Evolutionary conservation across 1,140 invertebrate species (phyloP), one percentile per base, ranked within the genome.

Genomic region (Ostrea denselamellosa): DNA sequence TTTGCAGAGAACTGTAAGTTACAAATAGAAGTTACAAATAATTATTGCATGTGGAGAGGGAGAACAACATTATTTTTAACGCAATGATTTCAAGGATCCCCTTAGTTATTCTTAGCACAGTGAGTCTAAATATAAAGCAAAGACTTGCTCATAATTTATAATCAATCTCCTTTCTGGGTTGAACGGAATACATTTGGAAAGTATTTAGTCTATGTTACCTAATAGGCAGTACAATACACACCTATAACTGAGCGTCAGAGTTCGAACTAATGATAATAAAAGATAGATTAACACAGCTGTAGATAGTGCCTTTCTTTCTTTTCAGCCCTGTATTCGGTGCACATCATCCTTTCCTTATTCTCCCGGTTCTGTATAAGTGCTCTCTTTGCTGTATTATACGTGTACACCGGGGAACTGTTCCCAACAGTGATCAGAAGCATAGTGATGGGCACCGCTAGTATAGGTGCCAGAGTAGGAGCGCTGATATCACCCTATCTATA

Each of bases 351-450:
- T 14, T 19, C 71, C 25, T 10, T 81, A 25, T 8, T 44, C 12
- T 25, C 25, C 17, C 17, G 34, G 34, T 44, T 81, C 34, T 17
- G 71, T 34, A 81, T 86, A 22, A 82, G 68, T 3, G 62, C 54
- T 12, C 22, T 51, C 10, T 86, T 86, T 52, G 68, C 28, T 17
- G 68, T 81, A 25, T 25, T 86, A 5, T 86, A 81, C 51, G 28
- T 86, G n/a, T 86, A 77, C 25, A 86, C 85, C 9, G 85, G 65
- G 8, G 85, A 86, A 86, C 53, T 86, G 8, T 86, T 86, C 25
- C 85, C 85, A 17, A 86, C 85, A 34, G 71, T 86, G 14, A 44
- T 86, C 8, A 86, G 85, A 28, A 71, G 44, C 22, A 52, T 71
- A 25, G 44, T 56, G 19, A 52, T 86, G 17, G 68, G 68, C 4